phyloP scores from a whole-genome alignment of 2,797 vertebrate species.

The Erithacus rubecula region DNA sequence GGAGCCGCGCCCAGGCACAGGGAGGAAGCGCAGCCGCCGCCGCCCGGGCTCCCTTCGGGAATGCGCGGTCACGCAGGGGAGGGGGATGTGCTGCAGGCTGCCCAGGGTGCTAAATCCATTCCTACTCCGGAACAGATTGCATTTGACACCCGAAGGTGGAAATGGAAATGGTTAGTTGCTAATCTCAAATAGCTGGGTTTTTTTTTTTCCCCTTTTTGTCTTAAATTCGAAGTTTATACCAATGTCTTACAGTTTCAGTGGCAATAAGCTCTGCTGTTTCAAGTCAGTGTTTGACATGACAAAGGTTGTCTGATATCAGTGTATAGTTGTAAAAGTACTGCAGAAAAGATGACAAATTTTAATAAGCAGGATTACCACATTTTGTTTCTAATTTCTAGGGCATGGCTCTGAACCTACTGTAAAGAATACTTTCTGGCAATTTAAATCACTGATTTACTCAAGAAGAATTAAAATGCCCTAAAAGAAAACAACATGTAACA shows the following conservation, averaged over 20 bases:
- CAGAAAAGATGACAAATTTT: neutral
- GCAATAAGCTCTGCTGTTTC: neutral
- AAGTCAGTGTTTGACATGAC: neutral
- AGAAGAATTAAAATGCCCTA: neutral
- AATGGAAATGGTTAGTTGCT: neutral
- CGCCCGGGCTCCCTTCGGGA: accelerated
- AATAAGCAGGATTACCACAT: neutral
- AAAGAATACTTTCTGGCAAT: neutral
- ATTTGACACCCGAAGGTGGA: neutral
- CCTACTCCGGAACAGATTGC: neutral
- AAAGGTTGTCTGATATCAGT: neutral
- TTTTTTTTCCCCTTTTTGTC: neutral
- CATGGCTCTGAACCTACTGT: neutral
- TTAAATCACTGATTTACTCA: neutral
- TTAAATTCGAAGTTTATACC: neutral
- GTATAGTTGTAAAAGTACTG: neutral
- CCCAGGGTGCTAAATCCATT: neutral
- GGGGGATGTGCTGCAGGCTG: neutral
- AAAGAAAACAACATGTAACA: neutral
- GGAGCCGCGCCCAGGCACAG: accelerated
- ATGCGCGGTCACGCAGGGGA: accelerated
- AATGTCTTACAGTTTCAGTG: accelerated
- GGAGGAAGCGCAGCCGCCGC: neutral
- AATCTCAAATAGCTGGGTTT: neutral
- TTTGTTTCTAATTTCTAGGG: neutral